Base-by-base conservation (phyloP, 1,140 invertebrate genomes). In the Drosophila obscura region DNA sequence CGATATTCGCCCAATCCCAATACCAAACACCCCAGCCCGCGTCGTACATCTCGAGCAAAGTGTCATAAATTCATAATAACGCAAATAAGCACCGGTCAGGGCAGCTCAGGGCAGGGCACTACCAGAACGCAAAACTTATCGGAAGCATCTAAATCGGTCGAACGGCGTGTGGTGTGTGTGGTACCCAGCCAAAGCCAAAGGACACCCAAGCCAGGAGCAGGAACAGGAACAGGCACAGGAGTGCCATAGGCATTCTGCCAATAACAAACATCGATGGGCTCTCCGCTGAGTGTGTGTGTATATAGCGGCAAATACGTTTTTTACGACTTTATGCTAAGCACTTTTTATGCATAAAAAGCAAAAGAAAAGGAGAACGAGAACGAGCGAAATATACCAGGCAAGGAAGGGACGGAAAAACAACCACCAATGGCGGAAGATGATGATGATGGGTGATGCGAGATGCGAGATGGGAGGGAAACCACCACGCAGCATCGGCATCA, bases 31-130 rank as follows among this genome's bases (percentile, higher is more conserved):
- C 9, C 43, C 41, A 6, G 19, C 41, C 35, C 35, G 22, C 13
- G 55, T 49, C 82, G 71, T 80, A 82, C 73, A 74, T 78, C 48
- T 57, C 51, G 63, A 39, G 26, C 46, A 77, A 87, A 87, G 83
- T 87, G 83, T 87, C 83, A 87, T 87, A 87, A 87, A 87, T 87
- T 87, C 83, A 87, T 87, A 87, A 87, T 88, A 87, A 87, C 83
- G 83, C 83, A 87, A 87, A 87, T 87, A 87, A 87, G 83, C 83
- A 82, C 72, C 83, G 67, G 26, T 1, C 26, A 28, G 26, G 26
- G 5, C 26, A 6, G 26, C 2, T 0, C 26, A 28, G 26, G 26
- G 22, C 19, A 19, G 22, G 74, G 73, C 52, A 73, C 73, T 62
- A 71, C 46, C 52, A 55, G 16, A 56, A 61, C 55, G 55, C 51